Percentiles rank a stretch among this genome's conserved stretches.
Conservation (phyloP, 2,113 vertebrate species). For the Microcebus griseorufus region DNA sequence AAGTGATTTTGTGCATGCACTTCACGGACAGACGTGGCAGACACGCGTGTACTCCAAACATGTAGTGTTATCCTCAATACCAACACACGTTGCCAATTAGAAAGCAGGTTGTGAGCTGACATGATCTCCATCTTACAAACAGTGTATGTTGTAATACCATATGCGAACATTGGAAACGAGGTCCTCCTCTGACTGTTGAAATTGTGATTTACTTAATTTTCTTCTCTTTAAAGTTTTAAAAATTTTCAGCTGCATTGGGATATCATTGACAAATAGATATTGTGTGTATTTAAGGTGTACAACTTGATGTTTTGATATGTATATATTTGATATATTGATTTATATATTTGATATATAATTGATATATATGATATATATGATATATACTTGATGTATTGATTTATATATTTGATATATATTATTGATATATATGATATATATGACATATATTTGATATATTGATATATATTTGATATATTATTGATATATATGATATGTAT, state of each 20-base stretch:
- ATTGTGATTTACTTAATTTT: background rate
- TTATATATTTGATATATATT: too few relatives aligned
- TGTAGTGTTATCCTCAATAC: background rate
- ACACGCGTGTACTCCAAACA: background rate
- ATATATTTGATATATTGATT: too few relatives aligned
- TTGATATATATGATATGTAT: too few relatives aligned
- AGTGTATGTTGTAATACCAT: background rate
- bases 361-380: too few relatives aligned
- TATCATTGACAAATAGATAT: background rate
- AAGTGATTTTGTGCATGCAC: background rate
- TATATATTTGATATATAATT: too few relatives aligned
- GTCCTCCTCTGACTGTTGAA: background rate
- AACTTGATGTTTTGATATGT: background rate
- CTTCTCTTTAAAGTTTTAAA: background rate
- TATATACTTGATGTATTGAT: too few relatives aligned
- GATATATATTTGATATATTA: too few relatives aligned
- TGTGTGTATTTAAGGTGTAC: background rate
- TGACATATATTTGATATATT: too few relatives aligned
- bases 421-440: too few relatives aligned
- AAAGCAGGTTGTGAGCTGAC: background rate
- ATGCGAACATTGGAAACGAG: background rate
- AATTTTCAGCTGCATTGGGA: background rate
- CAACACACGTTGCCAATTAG: background rate
- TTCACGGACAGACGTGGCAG: background rate
- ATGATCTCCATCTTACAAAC: background rate